phyloP scores from a whole-genome alignment of 2,888 invertebrate genomes.

The Cryptosula pallasiana region DNA sequence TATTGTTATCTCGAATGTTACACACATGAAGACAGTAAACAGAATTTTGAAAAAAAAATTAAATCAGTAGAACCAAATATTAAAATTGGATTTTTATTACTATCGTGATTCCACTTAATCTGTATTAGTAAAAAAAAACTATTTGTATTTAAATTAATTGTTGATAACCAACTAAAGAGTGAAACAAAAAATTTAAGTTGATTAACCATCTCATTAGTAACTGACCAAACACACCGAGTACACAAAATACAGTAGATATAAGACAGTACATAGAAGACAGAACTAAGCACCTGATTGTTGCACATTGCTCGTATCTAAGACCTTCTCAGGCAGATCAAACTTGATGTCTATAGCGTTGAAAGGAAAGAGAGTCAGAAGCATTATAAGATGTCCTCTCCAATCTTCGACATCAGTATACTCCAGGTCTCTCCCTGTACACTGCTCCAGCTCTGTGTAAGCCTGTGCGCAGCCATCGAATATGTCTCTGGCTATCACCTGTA shows the following conservation, averaged over 20 bases:
- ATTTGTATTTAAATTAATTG: too few relatives aligned
- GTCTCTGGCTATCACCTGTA: neutral
- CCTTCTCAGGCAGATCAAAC: conserved; percentile 14
- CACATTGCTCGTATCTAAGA: conserved; percentile 1
- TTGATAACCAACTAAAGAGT: too few relatives aligned
- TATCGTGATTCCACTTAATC: too few relatives aligned
- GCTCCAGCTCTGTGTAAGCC: neutral
- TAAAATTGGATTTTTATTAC: too few relatives aligned
- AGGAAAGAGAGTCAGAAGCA: neutral
- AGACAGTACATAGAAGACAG: neutral
- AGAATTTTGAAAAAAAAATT: too few relatives aligned
- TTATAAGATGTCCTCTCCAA: neutral
- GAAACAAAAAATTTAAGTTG: too few relatives aligned
- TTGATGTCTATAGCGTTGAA: neutral
- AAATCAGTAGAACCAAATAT: too few relatives aligned
- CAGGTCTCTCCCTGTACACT: too few relatives aligned
- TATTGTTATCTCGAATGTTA: too few relatives aligned
- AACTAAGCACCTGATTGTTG: conserved; percentile 10
- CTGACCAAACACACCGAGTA: neutral
- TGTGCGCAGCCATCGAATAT: neutral
- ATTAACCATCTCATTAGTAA: neutral
- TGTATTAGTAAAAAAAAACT: too few relatives aligned
- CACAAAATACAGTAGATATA: neutral
- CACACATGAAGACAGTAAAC: too few relatives aligned
- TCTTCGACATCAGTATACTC: conserved; percentile 1